Conservation (phyloP, 2,888 invertebrate genomes). For the Lepidochitona cinerea region DNA sequence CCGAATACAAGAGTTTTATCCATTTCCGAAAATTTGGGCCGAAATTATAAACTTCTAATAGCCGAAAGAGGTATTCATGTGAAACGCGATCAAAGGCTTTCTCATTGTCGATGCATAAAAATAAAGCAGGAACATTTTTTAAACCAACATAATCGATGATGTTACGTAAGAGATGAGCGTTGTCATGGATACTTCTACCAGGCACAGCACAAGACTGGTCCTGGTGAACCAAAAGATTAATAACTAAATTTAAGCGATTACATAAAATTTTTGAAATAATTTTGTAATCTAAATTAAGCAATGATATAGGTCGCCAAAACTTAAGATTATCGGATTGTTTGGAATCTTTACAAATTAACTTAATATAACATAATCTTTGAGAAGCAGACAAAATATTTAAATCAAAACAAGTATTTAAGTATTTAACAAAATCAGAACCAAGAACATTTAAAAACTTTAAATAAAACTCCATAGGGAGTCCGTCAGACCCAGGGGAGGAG, state of each 20-base stretch:
- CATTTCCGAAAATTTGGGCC: not conserved
- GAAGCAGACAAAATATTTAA: not conserved
- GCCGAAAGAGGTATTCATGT: not conserved
- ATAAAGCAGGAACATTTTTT: not conserved
- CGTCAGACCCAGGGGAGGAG: conserved; percentile 7
- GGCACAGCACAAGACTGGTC: not conserved
- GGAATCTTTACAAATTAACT: not conserved
- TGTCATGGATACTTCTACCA: not conserved
- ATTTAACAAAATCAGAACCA: not conserved
- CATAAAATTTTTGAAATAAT: not conserved
- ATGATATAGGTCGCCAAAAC: not conserved
- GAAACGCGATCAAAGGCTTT: not conserved
- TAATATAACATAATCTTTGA: not conserved
- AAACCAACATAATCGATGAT: not conserved
- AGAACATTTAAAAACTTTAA: conserved; percentile 6
- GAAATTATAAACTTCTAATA: not conserved
- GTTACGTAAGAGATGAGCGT: not conserved
- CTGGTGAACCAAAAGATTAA: not conserved
- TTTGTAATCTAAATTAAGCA: not conserved
- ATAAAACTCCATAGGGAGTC: conserved; percentile 10
- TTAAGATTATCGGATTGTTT: not conserved
- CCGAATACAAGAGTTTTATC: not conserved
- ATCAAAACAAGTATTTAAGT: not conserved
- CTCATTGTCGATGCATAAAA: not conserved
- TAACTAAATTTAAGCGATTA: not conserved